Percentiles rank a stretch among this genome's conserved stretches.
Evolutionary conservation across 2,888 invertebrate genomes (phyloP).

Genomic region (Lasioglossum vierecki): DNA sequence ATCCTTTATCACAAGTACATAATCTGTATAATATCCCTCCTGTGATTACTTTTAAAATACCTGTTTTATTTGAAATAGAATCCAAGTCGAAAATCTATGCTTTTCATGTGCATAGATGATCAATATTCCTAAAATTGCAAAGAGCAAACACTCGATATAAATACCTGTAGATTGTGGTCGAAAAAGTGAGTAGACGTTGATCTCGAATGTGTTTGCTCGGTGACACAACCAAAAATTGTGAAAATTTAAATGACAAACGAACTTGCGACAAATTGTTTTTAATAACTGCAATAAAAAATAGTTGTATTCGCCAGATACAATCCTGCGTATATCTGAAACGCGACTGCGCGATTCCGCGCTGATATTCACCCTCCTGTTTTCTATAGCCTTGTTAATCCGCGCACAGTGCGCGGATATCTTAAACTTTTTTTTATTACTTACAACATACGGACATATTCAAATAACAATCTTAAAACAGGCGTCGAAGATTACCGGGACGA

Average conservation of each 20-base stretch:
- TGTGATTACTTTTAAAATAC: not conserved
- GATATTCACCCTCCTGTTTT: slow-evolving; percentile 4
- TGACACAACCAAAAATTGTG: not conserved
- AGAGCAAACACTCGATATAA: slow-evolving; percentile 9
- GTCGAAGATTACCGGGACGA: not conserved
- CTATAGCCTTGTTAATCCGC: not conserved
- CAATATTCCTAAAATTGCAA: slow-evolving; percentile 41
- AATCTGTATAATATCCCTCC: not conserved
- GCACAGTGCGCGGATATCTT: not conserved
- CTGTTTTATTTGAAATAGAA: not conserved
- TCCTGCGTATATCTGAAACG: slow-evolving; percentile 13
- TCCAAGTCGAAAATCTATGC: slow-evolving; percentile 20
- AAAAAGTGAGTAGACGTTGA: not conserved
- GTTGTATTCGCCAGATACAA: not conserved
- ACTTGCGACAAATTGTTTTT: slow-evolving; percentile 12
- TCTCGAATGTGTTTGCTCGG: not conserved
- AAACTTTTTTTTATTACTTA: not conserved
- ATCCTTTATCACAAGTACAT: not conserved
- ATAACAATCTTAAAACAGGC: too few relatives aligned
- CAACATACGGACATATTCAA: too few relatives aligned
- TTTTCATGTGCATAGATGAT: slow-evolving; percentile 25
- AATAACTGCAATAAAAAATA: slow-evolving; percentile 14
- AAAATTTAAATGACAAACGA: slow-evolving; percentile 1
- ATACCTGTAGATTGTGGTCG: not conserved
- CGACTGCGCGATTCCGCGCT: slow-evolving; percentile 50